Base-by-base conservation (phyloP, 1,140 invertebrate species). In the Ips typographus region DNA sequence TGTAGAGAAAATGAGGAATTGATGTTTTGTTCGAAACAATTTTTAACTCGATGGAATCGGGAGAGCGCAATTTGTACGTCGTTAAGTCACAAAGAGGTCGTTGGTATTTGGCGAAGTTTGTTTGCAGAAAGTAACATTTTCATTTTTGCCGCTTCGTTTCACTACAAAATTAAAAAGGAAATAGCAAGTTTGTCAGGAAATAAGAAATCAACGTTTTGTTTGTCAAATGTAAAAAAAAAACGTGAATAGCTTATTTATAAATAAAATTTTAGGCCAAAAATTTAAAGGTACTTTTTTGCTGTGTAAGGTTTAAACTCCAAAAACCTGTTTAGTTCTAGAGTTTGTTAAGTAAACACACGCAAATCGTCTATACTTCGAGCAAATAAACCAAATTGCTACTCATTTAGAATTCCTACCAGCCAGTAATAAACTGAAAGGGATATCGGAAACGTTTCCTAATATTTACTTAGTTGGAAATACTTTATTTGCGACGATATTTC, bases 401-500 rank as follows among this genome's bases (percentile, higher is more conserved):
- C 41, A 60, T 60, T 60, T 44, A 60, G 41, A 60, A 60, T 59
- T 36, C 57, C 8, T 59, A 41, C 57, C 39, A 59, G 22, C 58
- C 40, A 60, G 40, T 60, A 60, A 60, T 36, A 60, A 60, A 60
- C n/a, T 60, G 6, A 44, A 60, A 44, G 58, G 41, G 40, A 60
- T 60, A 60, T 60, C 58, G 58, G 42, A 60, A 40, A 22, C 42
- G 58, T 40, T 42, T 44, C 40, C 40, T 60, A 44, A 60, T 44
- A 60, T 60, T 60, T 60, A 60, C 41, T 60, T 40, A 60, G n/a
- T 22, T 60, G n/a, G 5, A 7, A 43, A 60, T 60, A 60, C 42
- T 60, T 60, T 60, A 60, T 60, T 60, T 60, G 58, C n/a, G 41
- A 58, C 58, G 40, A 44, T 44, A 44, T 43, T 60, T 60, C 42